Base-by-base conservation (phyloP, 1,140 invertebrate genomes). In the Drosophila ohnishii region DNA sequence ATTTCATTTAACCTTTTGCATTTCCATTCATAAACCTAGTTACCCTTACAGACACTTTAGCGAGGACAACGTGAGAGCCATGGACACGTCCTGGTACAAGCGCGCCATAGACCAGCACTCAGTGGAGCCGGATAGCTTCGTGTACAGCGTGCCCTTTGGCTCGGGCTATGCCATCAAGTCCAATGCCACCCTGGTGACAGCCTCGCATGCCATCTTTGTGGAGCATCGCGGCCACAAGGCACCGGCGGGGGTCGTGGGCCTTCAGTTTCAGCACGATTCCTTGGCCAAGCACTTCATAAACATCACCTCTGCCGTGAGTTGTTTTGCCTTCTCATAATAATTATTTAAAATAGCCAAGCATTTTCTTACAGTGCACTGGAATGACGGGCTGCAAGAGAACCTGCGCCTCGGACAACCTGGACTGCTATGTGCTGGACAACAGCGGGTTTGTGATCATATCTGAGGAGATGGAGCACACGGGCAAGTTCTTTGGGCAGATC, bases 381-480 rank as follows among this genome's bases (percentile, higher is more conserved):
- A 93, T 93, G 44, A 93, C 93, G 9, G 92, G 93, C 35, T 97
- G 96, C 84, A 95, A 95, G 69, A 96, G 96, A 85, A 97, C 96
- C 5, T 98, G 97, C 83, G 96, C 95, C 34, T 96, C 96, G 11
- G 95, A 96, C 69, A 95, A 96, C 75, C 92, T 98, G 5, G 97
- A 98, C 82, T 98, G 97, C 90, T 98, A 97, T 90, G 95, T 99
- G 11, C 92, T 98, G 40, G 97, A 98, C 82, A 97, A 98, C 90
- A 98, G 97, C 91, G 97, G 97, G 10, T 98, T 98, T 91, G 95
- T 98, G n/a, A 96, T 98, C 34, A 95, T 98, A 28, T 97, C 97
- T 5, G 97, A 98, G 91, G 95, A 96, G 67, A 93, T 94, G 34
- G 94, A 96, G 53, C 95, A 98, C 85, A 97, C 96, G 5, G 96